Evolutionary conservation across 2,113 vertebrate genomes (phyloP).

Genomic region (Chlorocebus sabaeus): DNA sequence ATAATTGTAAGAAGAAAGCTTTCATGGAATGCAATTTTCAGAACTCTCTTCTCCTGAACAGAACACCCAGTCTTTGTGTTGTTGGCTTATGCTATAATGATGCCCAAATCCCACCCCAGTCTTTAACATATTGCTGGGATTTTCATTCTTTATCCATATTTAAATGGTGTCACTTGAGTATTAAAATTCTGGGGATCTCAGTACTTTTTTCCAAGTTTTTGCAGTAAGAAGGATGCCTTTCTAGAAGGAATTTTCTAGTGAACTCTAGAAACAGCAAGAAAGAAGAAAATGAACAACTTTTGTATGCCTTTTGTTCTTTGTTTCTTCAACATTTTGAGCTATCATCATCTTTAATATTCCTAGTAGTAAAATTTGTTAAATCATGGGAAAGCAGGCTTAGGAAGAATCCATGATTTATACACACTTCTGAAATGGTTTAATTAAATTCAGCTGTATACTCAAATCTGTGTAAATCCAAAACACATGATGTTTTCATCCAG

Average conservation of each 20-base stretch:
- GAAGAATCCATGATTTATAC: not conserved
- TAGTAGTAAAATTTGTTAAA: not conserved
- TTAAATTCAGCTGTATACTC: not conserved
- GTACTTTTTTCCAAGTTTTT: not conserved
- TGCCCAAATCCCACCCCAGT: not conserved
- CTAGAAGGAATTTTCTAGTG: not conserved
- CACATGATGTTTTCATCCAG: accelerated
- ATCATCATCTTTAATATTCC: too few relatives aligned
- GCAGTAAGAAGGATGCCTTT: not conserved
- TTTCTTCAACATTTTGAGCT: not conserved
- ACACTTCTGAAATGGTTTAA: too few relatives aligned
- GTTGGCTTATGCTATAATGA: accelerated
- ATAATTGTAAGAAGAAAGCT: accelerated
- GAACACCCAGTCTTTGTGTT: not conserved
- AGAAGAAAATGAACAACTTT: not conserved
- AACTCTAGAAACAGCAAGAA: not conserved
- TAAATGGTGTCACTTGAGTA: not conserved
- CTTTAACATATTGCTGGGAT: not conserved
- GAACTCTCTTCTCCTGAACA: not conserved
- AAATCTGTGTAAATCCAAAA: not conserved
- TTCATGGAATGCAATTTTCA: not conserved
- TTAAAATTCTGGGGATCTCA: not conserved
- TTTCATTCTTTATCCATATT: not conserved
- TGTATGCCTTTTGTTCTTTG: not conserved
- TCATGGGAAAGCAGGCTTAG: not conserved